Evolutionary conservation across 2,888 invertebrate genomes (phyloP).

Genomic region (Callimorpha dominula): DNA sequence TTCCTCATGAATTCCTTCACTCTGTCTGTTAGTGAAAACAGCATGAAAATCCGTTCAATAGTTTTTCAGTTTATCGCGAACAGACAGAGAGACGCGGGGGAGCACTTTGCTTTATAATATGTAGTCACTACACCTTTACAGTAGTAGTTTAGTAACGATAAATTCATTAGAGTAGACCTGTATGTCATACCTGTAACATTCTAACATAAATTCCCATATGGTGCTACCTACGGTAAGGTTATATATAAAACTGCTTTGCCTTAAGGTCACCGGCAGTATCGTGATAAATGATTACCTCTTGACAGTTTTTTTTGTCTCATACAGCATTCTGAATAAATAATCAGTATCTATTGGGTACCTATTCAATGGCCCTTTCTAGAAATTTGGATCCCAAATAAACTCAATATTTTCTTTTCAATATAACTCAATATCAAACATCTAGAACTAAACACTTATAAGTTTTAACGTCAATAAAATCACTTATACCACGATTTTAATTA

Average conservation of each 20-base stretch:
- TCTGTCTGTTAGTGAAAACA: too few relatives aligned
- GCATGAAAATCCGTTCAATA: too few relatives aligned
- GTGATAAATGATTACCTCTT: constrained; percentile 55
- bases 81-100: too few relatives aligned
- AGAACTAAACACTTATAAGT: too few relatives aligned
- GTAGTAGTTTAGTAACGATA: background rate
- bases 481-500: background rate
- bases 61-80: too few relatives aligned
- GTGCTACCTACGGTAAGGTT: constrained; percentile 24
- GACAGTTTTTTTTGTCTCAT: constrained; percentile 46
- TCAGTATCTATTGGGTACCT: constrained; percentile 32
- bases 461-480: background rate
- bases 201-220: constrained; percentile 14
- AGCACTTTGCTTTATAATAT: too few relatives aligned
- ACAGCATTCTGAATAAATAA: constrained; percentile 33
- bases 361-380: constrained; percentile 35
- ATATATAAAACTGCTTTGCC: constrained; percentile 36
- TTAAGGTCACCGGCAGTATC: constrained; percentile 51
- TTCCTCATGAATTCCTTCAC: too few relatives aligned
- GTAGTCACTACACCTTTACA: background rate
- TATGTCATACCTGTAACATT: background rate
- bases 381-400: constrained; percentile 5
- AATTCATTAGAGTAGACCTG: background rate
- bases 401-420: constrained; percentile 3
- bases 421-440: background rate